These are phyloP conservation scores for Heliconius melpomene DNA, from an alignment of 1,140 invertebrate genomes.

Conservation along the genomic window DNA sequence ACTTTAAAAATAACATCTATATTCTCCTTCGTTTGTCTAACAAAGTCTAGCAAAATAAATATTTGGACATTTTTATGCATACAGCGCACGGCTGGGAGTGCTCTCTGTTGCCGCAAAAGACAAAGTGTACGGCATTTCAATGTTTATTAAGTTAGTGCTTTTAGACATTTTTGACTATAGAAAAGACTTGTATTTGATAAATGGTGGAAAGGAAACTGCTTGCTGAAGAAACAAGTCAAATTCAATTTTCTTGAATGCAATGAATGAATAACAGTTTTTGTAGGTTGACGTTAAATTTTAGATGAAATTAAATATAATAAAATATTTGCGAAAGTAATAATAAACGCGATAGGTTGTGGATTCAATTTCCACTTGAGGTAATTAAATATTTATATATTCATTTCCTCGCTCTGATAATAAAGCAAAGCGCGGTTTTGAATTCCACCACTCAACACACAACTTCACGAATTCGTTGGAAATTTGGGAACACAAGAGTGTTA, in stretches of 20 bases:
- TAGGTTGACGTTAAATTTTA: background rate
- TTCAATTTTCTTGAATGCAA: slow-evolving; percentile 5
- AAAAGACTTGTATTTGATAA: slow-evolving; percentile 4
- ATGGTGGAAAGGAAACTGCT: background rate
- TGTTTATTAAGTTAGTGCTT: slow-evolving; percentile 15
- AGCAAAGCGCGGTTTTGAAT: background rate
- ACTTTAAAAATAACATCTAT: background rate
- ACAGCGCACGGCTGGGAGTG: slow-evolving; percentile 10
- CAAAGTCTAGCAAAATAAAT: slow-evolving; percentile 13
- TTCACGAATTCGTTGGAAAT: background rate
- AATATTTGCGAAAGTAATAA: no score
- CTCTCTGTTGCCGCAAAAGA: slow-evolving; percentile 8
- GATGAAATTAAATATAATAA: no score
- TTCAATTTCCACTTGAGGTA: background rate
- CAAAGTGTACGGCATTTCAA: slow-evolving; percentile 15
- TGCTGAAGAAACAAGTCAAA: background rate
- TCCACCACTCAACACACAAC: no score
- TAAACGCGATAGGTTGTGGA: background rate
- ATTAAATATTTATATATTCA: background rate
- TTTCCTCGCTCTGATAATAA: background rate
- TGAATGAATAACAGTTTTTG: background rate
- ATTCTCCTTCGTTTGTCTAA: slow-evolving; percentile 2
- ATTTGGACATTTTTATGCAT: slow-evolving; percentile 14
- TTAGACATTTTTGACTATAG: background rate
- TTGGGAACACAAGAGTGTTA: no score